phyloP scores from a whole-genome alignment of 2,888 invertebrate genomes.

The Schrankia costaestrigalis region DNA sequence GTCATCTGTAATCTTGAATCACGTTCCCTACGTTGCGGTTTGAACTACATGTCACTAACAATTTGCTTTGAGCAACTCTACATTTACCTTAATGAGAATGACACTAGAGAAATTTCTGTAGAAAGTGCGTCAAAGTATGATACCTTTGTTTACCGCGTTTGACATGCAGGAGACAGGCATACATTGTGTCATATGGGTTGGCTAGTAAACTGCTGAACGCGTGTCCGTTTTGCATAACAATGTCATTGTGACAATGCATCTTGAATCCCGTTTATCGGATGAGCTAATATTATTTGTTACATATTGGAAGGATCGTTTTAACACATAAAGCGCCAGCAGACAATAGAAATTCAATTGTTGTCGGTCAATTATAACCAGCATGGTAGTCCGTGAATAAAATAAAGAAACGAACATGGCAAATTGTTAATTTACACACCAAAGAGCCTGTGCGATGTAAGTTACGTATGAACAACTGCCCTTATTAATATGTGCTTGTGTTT shows the following conservation, averaged over 20 bases:
- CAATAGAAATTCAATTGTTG: too few species aligned
- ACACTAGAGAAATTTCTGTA: conserved; percentile 14
- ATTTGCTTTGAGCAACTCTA: conserved; percentile 19
- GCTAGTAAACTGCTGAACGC: conserved; percentile 48
- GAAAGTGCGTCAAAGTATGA: conserved; percentile 8
- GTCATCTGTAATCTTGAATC: conserved; percentile 67
- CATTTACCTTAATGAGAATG: conserved; percentile 12
- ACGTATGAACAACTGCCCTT: conserved; percentile 32
- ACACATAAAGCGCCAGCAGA: too few species aligned
- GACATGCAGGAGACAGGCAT: conserved; percentile 37
- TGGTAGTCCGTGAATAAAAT: too few species aligned
- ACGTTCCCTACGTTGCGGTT: conserved; percentile 43
- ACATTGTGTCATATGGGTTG: conserved; percentile 51
- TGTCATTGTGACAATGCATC: conserved; percentile 46
- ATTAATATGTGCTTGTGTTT: conserved; percentile 35
- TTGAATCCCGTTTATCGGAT: conserved; percentile 40
- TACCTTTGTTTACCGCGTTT: conserved; percentile 32
- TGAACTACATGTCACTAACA: conserved; percentile 36
- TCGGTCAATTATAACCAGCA: too few species aligned
- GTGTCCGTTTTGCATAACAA: conserved; percentile 62
- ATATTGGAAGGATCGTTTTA: too few species aligned
- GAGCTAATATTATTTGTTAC: too few species aligned
- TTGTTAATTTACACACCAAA: too few species aligned
- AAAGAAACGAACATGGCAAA: too few species aligned
- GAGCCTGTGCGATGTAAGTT: too few species aligned